A percentile compares a stretch with the other conserved stretches of the same genome.
phyloP scores from a whole-genome alignment of 1,140 invertebrate genomes.

The Bombus affinis region DNA sequence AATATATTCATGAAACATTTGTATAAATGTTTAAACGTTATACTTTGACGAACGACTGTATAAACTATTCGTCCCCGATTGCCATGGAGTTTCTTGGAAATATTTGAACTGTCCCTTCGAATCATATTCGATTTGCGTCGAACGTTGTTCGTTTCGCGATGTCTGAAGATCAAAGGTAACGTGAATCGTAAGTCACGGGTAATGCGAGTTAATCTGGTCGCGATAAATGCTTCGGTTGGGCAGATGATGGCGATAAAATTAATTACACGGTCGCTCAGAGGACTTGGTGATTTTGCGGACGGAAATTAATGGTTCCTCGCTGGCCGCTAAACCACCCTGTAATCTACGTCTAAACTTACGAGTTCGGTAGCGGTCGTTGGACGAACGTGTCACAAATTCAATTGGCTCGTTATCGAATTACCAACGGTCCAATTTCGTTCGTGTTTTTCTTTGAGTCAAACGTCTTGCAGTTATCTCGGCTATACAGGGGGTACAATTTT shows the following conservation, averaged over 20 bases:
- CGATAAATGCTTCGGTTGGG: background rate
- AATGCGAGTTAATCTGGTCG: background rate
- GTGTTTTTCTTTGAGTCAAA: background rate
- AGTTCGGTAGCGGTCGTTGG: background rate
- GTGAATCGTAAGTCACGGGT: background rate
- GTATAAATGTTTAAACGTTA: background rate
- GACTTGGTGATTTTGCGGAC: background rate
- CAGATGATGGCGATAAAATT: background rate
- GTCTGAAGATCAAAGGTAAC: background rate
- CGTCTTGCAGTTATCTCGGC: no score
- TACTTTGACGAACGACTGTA: no score
- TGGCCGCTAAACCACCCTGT: background rate
- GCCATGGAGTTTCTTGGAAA: background rate
- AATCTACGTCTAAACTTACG: background rate
- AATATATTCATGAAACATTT: background rate
- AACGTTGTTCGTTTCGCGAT: background rate
- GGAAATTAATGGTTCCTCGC: background rate
- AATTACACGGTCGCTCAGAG: background rate
- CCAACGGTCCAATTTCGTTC: background rate
- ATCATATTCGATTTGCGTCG: background rate
- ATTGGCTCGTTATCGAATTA: conserved; percentile 5
- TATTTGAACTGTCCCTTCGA: background rate
- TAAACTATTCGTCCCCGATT: background rate
- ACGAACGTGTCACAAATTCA: background rate
- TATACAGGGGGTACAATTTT: no score